A percentile compares a stretch with the other conserved stretches of the same genome.
Evolutionary conservation across 2,888 invertebrate genomes (phyloP).

Genomic region (Heteromyza rotundicornis): DNA sequence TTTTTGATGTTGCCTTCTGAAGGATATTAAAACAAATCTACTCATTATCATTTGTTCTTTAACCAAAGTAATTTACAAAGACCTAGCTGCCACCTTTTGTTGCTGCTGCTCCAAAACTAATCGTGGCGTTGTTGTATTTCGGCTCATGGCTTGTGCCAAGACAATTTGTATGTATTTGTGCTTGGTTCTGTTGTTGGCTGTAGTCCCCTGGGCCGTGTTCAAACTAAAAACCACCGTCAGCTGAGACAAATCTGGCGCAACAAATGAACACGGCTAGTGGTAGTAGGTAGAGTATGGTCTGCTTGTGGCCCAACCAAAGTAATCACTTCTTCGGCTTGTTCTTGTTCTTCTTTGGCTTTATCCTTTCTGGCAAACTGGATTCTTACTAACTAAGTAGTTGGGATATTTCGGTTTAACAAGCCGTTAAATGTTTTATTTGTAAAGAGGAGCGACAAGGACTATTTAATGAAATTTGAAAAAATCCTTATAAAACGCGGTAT

Average conservation of each 20-base stretch:
- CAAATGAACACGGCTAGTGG: constrained; percentile 37
- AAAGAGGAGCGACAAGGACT: not conserved
- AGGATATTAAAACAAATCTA: constrained; percentile 49
- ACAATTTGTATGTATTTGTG: constrained; percentile 43
- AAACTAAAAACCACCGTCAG: constrained; percentile 16
- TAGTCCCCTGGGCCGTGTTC: too few species aligned
- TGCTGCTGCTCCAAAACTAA: not conserved
- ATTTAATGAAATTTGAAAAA: too few species aligned
- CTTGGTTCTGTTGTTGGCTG: constrained; percentile 21
- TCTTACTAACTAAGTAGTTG: too few species aligned
- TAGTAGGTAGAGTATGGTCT: not conserved
- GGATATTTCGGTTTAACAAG: constrained; percentile 11
- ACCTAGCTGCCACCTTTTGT: constrained; percentile 30
- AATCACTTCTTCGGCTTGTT: constrained; percentile 9
- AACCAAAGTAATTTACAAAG: constrained; percentile 52
- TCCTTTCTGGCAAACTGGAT: not conserved
- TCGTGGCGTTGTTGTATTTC: too few species aligned
- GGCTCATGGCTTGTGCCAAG: constrained; percentile 26
- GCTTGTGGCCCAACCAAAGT: not conserved
- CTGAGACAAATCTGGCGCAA: constrained; percentile 56
- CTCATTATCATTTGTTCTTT: constrained; percentile 44
- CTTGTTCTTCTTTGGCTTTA: not conserved
- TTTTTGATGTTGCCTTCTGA: not conserved
- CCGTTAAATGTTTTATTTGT: constrained; percentile 22
- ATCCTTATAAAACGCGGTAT: too few species aligned